Conservation (phyloP, 2,797 vertebrate species). For the Cossypha niveicapilla region DNA sequence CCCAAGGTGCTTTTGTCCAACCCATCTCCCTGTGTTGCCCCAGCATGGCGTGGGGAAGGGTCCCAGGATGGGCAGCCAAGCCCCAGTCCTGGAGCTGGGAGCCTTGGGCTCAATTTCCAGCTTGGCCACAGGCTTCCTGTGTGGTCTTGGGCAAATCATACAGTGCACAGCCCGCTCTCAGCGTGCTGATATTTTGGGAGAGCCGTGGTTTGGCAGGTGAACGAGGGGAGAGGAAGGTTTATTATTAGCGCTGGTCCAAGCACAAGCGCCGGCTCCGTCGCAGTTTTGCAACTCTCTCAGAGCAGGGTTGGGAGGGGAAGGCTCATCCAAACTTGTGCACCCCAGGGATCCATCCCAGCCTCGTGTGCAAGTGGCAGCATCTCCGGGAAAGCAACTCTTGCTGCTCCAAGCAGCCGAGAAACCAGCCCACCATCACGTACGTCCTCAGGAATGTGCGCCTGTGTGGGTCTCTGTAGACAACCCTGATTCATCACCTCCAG, state of each 20-base stretch:
- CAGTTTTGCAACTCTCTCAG: background rate
- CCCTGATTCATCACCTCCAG: constrained; percentile 70
- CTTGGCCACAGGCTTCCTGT: constrained; percentile 53
- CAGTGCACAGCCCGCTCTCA: background rate
- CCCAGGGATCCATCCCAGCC: background rate
- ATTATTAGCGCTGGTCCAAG: constrained; percentile 11
- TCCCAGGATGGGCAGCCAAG: background rate
- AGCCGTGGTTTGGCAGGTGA: constrained; percentile 62
- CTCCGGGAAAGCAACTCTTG: background rate
- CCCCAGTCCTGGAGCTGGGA: accelerated
- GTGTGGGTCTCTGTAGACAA: constrained; percentile 59
- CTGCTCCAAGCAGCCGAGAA: background rate
- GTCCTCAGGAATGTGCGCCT: constrained; percentile 47
- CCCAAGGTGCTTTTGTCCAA: background rate
- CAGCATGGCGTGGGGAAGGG: background rate
- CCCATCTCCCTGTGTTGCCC: background rate
- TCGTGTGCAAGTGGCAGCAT: constrained; percentile 18
- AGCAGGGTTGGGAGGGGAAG: background rate
- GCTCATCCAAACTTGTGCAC: background rate
- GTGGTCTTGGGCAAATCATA: constrained; percentile 61
- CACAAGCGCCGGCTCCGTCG: background rate
- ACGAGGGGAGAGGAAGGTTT: constrained; percentile 25
- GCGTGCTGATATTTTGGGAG: constrained; percentile 55
- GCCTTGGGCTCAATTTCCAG: background rate
- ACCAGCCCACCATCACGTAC: constrained; percentile 38